Base-by-base conservation (phyloP, 2,888 invertebrate species). In the Morinoia aosen region DNA sequence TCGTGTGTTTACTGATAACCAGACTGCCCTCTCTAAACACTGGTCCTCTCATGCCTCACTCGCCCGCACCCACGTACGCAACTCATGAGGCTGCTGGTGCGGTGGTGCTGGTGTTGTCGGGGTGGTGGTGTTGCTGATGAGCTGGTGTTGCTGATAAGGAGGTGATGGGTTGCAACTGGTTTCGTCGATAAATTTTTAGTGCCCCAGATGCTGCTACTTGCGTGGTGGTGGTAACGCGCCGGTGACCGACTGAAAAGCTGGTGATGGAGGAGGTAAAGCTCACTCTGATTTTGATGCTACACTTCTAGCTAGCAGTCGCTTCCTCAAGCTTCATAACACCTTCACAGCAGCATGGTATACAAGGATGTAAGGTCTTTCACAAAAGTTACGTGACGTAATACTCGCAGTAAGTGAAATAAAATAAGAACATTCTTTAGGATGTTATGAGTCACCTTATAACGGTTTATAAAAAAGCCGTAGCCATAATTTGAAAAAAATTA, bases 1-100 rank as follows among this genome's bases (percentile, higher is more conserved):
- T 33, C 93, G 93, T 93, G 58, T 93, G 93, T 93, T 93, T 93
- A 93, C 93, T 93, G 93, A 93, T 93, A 93, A 93, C 93, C 93
- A 93, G 57, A 57, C 93, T 93, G 93, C 93, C 93, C 93, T 93
- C 93, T 93, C 93, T 93, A 93, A 93, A 93, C 93, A 93, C 93
- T 57, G 93, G 57, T 33, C 93, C 93, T 93, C 93, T 93, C 58
- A 93, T 93, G 57, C 93, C n/a, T 48, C 7, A 14, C 93, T 90
- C 90, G 48, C 90, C 76, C 33, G 19, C 33, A 33, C 90, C 39
- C 90, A 19, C 90, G 39, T 90, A 90, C 90, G 48, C 90, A 90
- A 39, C 90, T 40, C 40, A 8, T 76, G 76, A 61, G 12, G 61
- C 61, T 61, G 61, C 25, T 76, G 76, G 25, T 76, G 76, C 3